These are phyloP conservation scores for Arctocebus calabarensis DNA, from an alignment of 2,797 vertebrate genomes.

Conservation along the genomic window DNA sequence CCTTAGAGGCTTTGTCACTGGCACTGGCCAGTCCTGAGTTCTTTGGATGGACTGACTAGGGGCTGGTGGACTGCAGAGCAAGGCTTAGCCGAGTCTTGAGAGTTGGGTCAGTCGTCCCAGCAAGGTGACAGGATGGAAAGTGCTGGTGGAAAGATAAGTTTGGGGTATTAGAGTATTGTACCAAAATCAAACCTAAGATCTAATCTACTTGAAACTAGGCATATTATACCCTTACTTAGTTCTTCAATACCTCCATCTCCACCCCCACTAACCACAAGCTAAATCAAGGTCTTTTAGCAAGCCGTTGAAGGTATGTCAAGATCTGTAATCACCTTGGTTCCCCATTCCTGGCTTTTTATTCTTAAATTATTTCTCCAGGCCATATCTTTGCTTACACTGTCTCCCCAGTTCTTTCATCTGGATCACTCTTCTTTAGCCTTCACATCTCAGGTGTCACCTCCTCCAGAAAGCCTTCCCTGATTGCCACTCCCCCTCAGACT, in stretches of 20 bases:
- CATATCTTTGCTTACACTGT: not conserved
- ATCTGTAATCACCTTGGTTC: not conserved
- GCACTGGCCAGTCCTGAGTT: fast-evolving
- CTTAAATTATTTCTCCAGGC: not conserved
- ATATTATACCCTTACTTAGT: not conserved
- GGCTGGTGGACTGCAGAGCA: not conserved
- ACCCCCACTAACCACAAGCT: not conserved
- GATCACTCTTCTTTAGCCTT: not conserved
- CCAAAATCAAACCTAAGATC: not conserved
- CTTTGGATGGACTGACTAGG: not conserved
- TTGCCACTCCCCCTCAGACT: not conserved
- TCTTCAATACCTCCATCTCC: not conserved
- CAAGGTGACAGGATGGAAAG: not conserved
- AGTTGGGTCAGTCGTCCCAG: not conserved
- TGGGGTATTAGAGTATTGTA: not conserved
- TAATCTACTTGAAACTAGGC: not conserved
- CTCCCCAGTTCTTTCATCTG: not conserved
- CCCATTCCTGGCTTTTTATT: not conserved
- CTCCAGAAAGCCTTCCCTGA: not conserved
- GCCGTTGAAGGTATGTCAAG: not conserved
- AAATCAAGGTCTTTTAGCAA: not conserved
- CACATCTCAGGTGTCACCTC: not conserved
- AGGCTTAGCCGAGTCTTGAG: not conserved
- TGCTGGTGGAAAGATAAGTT: not conserved
- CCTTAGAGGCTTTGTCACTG: not conserved